These are phyloP conservation scores for Greenwoodochromis staneri DNA, from an alignment of 2,113 vertebrate species.

Conservation along the genomic window DNA sequence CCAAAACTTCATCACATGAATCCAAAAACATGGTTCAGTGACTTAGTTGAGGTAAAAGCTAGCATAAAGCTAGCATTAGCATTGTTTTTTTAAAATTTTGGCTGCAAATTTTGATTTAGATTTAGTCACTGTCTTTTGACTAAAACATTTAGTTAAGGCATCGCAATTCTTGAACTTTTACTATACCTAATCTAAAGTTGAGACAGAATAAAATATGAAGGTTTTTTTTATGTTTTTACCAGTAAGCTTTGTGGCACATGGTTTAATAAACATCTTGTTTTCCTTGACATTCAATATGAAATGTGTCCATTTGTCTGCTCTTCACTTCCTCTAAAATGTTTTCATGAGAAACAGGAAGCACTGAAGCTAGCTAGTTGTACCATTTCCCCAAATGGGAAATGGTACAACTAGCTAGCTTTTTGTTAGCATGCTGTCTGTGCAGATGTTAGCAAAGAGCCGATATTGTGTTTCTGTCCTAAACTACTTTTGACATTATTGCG, in stretches of 20 bases:
- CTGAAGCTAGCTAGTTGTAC: not conserved
- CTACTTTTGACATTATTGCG: fast-evolving
- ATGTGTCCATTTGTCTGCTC: not conserved
- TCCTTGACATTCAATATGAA: not conserved
- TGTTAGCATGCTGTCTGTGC: not conserved
- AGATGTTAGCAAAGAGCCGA: not conserved
- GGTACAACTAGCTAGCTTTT: not conserved
- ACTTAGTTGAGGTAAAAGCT: not conserved
- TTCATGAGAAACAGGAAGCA: not conserved
- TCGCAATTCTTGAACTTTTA: not conserved
- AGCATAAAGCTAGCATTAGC: not conserved
- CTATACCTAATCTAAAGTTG: not conserved
- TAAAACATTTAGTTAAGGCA: not conserved
- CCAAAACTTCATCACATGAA: not conserved
- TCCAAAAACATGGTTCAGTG: not conserved
- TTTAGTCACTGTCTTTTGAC: not conserved
- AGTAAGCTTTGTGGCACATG: not conserved
- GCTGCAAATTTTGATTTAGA: not conserved
- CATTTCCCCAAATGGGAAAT: not conserved
- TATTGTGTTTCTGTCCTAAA: not conserved
- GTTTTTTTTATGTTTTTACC: not conserved
- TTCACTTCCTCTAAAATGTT: not conserved
- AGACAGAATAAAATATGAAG: not conserved
- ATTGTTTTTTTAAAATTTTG: fast-evolving
- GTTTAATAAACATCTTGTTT: not conserved